Evolutionary conservation across 2,888 invertebrate species (phyloP).

Genomic region (Erebia ligea): DNA sequence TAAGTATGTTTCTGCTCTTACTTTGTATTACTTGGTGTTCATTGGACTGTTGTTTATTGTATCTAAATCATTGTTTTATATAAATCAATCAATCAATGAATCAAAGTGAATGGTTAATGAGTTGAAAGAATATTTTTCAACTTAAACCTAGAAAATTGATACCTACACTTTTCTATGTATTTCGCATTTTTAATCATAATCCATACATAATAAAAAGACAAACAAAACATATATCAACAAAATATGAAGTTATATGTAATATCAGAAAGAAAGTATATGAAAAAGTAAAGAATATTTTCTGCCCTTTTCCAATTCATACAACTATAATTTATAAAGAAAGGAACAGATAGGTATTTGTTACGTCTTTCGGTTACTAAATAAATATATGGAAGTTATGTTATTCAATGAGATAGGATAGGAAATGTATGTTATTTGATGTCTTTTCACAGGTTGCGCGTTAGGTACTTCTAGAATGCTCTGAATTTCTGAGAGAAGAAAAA

Average conservation of each 20-base stretch:
- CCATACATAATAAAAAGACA: background rate
- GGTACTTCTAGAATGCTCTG: conserved; percentile 1
- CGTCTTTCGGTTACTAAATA: background rate
- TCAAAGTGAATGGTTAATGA: background rate
- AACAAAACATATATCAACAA: background rate
- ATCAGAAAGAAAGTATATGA: background rate
- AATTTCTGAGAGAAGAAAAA: no score
- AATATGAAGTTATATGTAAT: background rate
- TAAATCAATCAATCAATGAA: background rate
- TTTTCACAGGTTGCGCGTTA: background rate
- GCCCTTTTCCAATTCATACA: background rate
- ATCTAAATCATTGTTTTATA: background rate
- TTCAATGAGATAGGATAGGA: background rate
- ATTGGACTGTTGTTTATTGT: conserved; percentile 13
- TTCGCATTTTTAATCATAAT: conserved; percentile 3
- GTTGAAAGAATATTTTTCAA: background rate
- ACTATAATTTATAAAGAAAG: background rate
- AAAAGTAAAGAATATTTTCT: background rate
- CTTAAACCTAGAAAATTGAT: background rate
- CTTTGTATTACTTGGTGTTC: conserved; percentile 9
- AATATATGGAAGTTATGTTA: background rate
- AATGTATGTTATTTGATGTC: conserved; percentile 3
- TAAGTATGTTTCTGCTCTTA: background rate
- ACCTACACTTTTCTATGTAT: background rate
- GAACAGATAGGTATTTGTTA: background rate